Conservation (phyloP, 1,140 invertebrate species). For the Octopus sinensis region DNA sequence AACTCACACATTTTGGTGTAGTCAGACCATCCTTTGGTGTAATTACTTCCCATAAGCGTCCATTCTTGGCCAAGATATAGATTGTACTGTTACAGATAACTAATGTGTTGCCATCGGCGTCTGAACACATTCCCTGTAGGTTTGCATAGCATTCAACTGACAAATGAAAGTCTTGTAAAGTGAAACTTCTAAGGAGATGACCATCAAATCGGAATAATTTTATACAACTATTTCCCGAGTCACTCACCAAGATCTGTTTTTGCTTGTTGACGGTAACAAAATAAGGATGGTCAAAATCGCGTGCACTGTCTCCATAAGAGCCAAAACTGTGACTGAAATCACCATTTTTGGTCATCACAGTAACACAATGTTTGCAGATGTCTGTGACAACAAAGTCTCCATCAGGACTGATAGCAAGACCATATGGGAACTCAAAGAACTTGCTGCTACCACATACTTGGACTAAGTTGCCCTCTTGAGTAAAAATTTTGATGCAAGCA, state of each 20-base stretch:
- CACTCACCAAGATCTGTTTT: constrained; percentile 51
- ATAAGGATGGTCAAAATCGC: constrained; percentile 51
- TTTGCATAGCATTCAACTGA: constrained; percentile 37
- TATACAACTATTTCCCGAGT: constrained; percentile 49
- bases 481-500: constrained; percentile 48
- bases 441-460: constrained; percentile 25
- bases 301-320: constrained; percentile 40
- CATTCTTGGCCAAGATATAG: constrained; percentile 49
- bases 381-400: constrained; percentile 44
- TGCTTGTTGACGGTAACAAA: constrained; percentile 46
- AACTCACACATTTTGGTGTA: constrained; percentile 45
- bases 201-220: constrained; percentile 53
- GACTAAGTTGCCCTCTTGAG: constrained; percentile 32
- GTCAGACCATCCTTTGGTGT: constrained; percentile 44
- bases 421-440: constrained; percentile 47
- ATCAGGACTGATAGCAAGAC: constrained; percentile 39
- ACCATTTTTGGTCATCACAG: constrained; percentile 38
- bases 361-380: constrained; percentile 48
- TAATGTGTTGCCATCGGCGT: constrained; percentile 47
- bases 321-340: constrained; percentile 41
- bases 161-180: constrained; percentile 40
- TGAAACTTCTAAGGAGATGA: constrained; percentile 40
- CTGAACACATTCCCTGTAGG: constrained; percentile 46
- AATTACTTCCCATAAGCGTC: constrained; percentile 50
- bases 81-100: constrained; percentile 47